Conservation (phyloP, 2,888 invertebrate species). For the Galerucella calmariensis region DNA sequence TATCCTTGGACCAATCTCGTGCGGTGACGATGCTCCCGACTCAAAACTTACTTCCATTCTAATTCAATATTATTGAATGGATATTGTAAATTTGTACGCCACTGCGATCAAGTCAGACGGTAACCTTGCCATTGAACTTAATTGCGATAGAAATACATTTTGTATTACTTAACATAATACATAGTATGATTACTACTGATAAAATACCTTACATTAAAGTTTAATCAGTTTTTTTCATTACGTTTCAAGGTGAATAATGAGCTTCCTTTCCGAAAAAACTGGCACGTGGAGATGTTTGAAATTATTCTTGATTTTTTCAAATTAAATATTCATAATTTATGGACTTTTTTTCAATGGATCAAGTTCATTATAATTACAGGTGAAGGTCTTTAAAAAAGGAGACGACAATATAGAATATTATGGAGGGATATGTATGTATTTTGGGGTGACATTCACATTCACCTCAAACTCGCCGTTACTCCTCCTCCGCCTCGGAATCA, state of each 20-base stretch:
- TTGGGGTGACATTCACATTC: too few species aligned
- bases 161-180: conserved; percentile 1
- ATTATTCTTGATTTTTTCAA: too few species aligned
- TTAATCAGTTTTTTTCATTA: background rate
- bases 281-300: too few species aligned
- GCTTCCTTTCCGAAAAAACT: too few species aligned
- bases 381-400: too few species aligned
- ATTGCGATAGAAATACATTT: conserved; percentile 1
- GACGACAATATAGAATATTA: too few species aligned
- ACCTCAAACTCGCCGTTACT: too few species aligned
- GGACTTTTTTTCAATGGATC: too few species aligned
- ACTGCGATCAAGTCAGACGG: background rate
- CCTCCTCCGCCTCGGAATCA: too few species aligned
- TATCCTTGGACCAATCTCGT: background rate
- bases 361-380: too few species aligned
- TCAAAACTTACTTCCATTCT: background rate
- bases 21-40: background rate
- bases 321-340: too few species aligned
- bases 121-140: conserved; percentile 13
- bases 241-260: background rate
- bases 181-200: background rate
- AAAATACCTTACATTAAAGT: background rate
- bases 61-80: background rate
- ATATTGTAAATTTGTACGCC: background rate
- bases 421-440: too few species aligned